These are phyloP conservation scores for Sebastes miniatus DNA, from an alignment of 2,797 vertebrate species.

Conservation along the genomic window DNA sequence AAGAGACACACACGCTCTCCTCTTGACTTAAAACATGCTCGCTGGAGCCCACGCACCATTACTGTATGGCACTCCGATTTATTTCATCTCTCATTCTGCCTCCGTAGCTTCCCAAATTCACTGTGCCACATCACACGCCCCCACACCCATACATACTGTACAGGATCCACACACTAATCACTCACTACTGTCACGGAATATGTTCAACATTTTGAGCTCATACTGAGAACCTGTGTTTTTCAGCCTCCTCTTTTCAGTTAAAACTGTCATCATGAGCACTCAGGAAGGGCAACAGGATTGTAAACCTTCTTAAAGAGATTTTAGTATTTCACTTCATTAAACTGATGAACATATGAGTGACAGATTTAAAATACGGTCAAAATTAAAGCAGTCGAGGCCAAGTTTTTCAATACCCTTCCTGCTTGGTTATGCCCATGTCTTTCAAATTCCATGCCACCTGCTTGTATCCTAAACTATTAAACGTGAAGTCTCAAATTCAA, in stretches of 20 bases:
- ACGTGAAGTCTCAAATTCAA: neutral
- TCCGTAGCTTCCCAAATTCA: conserved; percentile 17
- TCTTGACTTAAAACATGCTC: conserved; percentile 63
- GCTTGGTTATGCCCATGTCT: neutral
- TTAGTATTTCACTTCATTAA: neutral
- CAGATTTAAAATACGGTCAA: neutral
- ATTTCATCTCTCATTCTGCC: conserved; percentile 50
- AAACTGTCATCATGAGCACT: conserved; percentile 25
- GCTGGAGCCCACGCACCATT: conserved; percentile 64
- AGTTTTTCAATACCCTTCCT: neutral
- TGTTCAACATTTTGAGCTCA: conserved; percentile 18
- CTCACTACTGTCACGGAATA: conserved; percentile 5
- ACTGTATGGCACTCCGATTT: conserved; percentile 63
- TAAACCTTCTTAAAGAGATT: neutral
- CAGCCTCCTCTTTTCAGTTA: neutral
- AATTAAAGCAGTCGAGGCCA: neutral
- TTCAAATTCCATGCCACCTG: neutral
- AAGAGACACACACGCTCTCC: conserved; percentile 51
- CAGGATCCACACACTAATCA: conserved; percentile 14
- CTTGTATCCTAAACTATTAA: neutral
- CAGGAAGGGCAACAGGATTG: neutral
- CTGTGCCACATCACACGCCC: neutral
- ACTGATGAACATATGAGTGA: neutral
- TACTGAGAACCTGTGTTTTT: conserved; percentile 8
- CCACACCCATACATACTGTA: neutral